Conservation (phyloP, 2,797 vertebrate genomes). For the Cephalopachus bancanus region DNA sequence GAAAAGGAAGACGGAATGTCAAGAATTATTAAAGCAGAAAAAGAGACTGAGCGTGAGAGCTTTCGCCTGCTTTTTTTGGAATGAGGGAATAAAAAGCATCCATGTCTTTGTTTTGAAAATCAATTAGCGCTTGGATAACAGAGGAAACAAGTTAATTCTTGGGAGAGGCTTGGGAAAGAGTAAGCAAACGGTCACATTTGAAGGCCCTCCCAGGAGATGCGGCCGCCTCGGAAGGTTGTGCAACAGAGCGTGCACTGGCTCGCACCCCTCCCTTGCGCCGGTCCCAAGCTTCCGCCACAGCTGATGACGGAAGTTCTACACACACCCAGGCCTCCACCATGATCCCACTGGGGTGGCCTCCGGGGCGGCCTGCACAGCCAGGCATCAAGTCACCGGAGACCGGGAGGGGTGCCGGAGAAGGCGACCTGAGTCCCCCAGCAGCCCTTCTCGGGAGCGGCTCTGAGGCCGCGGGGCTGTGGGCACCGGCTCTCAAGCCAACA, state of each 20-base stretch:
- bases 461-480: slow-evolving; percentile 78
- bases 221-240: slow-evolving; percentile 70
- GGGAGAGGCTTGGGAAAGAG: slow-evolving; percentile 15
- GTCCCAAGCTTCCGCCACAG: slow-evolving; percentile 78
- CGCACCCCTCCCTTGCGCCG: background rate
- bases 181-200: slow-evolving; percentile 52
- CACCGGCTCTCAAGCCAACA: slow-evolving; percentile 82
- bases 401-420: slow-evolving; percentile 78
- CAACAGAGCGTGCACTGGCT: slow-evolving; percentile 60
- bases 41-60: background rate
- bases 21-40: background rate
- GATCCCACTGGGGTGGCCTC: slow-evolving; percentile 77
- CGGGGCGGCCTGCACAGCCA: slow-evolving; percentile 77
- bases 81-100: background rate
- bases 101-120: slow-evolving; percentile 48
- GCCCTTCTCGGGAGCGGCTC: slow-evolving; percentile 76
- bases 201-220: slow-evolving; percentile 46
- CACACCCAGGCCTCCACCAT: slow-evolving; percentile 83
- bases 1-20: background rate
- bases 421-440: slow-evolving; percentile 84
- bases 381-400: slow-evolving; percentile 82
- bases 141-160: slow-evolving; percentile 29
- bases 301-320: slow-evolving; percentile 80
- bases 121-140: slow-evolving; percentile 12
- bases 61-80: background rate